Conservation (phyloP, 1,140 invertebrate genomes). For the Drosophila ficusphila region DNA sequence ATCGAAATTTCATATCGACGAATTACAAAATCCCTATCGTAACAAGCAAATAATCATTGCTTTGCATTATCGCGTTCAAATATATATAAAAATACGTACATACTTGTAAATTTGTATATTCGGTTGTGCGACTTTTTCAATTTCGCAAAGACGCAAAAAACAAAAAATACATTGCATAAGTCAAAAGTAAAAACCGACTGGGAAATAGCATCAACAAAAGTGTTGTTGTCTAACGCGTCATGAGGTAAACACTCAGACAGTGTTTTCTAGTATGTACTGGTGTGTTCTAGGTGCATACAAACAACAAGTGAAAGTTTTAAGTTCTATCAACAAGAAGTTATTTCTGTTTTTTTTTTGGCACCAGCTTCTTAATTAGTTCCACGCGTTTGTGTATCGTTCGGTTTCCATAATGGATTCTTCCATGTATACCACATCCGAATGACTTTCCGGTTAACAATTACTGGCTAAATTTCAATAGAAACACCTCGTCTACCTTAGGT, state of each 20-base stretch:
- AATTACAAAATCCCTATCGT: neutral
- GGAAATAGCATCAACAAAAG: slow-evolving; percentile 55
- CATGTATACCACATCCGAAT: neutral
- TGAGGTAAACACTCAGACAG: slow-evolving; percentile 25
- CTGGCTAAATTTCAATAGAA: slow-evolving; percentile 35
- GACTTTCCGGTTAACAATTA: neutral
- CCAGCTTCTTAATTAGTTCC: slow-evolving; percentile 60
- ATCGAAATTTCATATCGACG: slow-evolving; percentile 17
- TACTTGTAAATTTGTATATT: slow-evolving; percentile 12
- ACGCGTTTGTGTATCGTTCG: slow-evolving; percentile 47
- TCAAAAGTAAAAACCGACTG: slow-evolving; percentile 50
- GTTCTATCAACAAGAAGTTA: slow-evolving; percentile 16
- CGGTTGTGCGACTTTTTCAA: slow-evolving; percentile 38
- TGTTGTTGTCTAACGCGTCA: slow-evolving; percentile 35
- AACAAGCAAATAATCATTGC: slow-evolving; percentile 11
- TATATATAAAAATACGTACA: slow-evolving; percentile 1
- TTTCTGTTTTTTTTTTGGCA: slow-evolving; percentile 29
- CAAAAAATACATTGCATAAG: slow-evolving; percentile 76
- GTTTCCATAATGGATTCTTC: slow-evolving; percentile 12
- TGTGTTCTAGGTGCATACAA: slow-evolving; percentile 7
- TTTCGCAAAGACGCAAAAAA: slow-evolving; percentile 73
- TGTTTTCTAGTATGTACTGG: slow-evolving; percentile 14
- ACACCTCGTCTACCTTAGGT: slow-evolving; percentile 18
- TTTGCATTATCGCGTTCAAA: neutral
- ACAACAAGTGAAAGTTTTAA: slow-evolving; percentile 56